Conservation (phyloP, 2,888 invertebrate species). For the Xylota segnis region DNA sequence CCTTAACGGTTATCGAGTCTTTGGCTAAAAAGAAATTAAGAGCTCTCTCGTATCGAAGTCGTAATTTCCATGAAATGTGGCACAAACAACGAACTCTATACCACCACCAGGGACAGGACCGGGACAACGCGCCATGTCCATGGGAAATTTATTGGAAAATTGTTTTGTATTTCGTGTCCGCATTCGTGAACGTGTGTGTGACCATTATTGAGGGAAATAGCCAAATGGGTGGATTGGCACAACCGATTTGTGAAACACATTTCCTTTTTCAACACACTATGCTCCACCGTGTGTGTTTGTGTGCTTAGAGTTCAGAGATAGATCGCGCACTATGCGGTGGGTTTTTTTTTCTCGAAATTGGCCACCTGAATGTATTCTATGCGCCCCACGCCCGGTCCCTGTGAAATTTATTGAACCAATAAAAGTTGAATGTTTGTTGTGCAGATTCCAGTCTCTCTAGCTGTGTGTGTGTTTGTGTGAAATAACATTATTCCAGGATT, state of each 20-base stretch:
- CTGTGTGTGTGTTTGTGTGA: no score
- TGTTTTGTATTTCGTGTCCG: conserved; percentile 61
- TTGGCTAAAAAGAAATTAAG: conserved; percentile 69
- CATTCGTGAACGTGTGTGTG: conserved; percentile 40
- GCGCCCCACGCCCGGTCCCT: background rate
- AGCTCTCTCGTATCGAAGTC: conserved; percentile 59
- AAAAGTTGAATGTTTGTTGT: conserved; percentile 63
- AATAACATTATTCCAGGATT: conserved; percentile 17
- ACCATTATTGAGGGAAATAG: conserved; percentile 37
- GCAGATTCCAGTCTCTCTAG: conserved; percentile 15
- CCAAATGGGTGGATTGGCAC: conserved; percentile 52
- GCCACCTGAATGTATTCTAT: conserved; percentile 57
- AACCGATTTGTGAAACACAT: conserved; percentile 64
- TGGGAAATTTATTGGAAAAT: conserved; percentile 73
- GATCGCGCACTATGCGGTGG: conserved; percentile 32
- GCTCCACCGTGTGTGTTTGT: background rate
- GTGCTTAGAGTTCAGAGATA: conserved; percentile 28
- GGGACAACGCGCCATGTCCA: conserved; percentile 55
- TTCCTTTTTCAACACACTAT: conserved; percentile 48
- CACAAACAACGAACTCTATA: conserved; percentile 24
- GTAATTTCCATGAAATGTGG: conserved; percentile 68
- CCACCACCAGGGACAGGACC: no score
- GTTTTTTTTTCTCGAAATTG: conserved; percentile 37
- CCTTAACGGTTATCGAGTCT: conserved; percentile 66
- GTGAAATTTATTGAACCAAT: conserved; percentile 64